Evolutionary conservation across 1,140 invertebrate species (phyloP).

Genomic region (Brachionus paranguensis): DNA sequence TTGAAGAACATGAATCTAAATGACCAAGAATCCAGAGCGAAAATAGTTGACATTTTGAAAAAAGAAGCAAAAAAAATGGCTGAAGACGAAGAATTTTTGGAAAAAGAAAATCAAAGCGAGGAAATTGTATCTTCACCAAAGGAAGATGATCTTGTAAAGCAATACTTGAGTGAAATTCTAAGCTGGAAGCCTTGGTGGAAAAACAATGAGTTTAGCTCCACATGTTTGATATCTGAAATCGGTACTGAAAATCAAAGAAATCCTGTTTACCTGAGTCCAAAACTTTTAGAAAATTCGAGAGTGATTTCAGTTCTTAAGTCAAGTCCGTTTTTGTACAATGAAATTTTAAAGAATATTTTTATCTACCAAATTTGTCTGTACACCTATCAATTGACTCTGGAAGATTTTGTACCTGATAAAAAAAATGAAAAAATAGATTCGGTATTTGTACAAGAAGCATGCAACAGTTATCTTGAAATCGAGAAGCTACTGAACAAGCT

Average conservation of each 20-base stretch:
- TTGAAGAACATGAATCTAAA: conserved; percentile 14
- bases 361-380: neutral
- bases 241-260: neutral
- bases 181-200: conserved; percentile 37
- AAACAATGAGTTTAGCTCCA: no score
- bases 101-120: neutral
- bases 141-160: conserved; percentile 21
- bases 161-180: neutral
- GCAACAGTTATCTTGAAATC: neutral
- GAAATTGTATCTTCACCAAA: neutral
- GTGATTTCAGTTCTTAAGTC: neutral
- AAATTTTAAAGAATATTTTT: neutral
- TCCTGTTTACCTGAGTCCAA: neutral
- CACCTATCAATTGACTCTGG: conserved; percentile 14
- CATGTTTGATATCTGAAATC: neutral
- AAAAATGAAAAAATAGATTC: neutral
- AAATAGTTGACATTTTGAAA: conserved; percentile 6
- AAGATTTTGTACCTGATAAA: neutral
- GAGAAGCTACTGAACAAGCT: neutral
- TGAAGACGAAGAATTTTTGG: neutral
- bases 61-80: conserved; percentile 4
- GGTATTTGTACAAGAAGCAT: neutral
- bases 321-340: neutral
- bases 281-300: neutral
- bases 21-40: neutral